A percentile compares a stretch with the other conserved stretches of the same genome.
Evolutionary conservation across 2,113 vertebrate species (phyloP).

Genomic region (Polypterus senegalus): DNA sequence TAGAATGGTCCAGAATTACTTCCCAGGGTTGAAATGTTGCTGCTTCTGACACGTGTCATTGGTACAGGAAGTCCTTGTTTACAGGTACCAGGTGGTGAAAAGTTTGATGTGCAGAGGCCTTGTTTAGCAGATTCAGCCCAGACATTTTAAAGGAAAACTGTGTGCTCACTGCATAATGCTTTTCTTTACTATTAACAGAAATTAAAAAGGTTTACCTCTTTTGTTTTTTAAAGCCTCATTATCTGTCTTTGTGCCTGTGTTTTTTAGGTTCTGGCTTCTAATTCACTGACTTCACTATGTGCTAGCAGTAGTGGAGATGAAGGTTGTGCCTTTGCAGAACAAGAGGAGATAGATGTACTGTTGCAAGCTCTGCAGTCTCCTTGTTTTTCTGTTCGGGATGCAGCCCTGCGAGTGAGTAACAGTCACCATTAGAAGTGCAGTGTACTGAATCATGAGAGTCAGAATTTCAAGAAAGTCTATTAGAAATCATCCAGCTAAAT

Average conservation of each 20-base stretch:
- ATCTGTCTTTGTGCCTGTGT: constrained; percentile 1
- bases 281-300: constrained; percentile 70
- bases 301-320: constrained; percentile 69
- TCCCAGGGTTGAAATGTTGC: constrained; percentile 80
- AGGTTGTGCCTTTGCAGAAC: constrained; percentile 81
- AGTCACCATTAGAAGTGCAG: no score
- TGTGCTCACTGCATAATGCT: no score
- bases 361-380: constrained; percentile 73
- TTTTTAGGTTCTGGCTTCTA: constrained; percentile 74
- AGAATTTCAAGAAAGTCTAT: no score
- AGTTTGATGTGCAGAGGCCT: no score
- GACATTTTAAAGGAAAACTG: no score
- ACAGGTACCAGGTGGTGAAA: constrained; percentile 52
- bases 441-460: no score
- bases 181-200: no score
- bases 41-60: constrained; percentile 71
- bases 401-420: constrained; percentile 72
- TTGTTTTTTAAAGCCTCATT: not conserved
- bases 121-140: no score
- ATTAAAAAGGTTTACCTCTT: not conserved
- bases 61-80: constrained; percentile 69
- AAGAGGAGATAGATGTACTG: constrained; percentile 79
- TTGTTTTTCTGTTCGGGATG: constrained; percentile 80
- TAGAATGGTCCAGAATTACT: constrained; percentile 88
- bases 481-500: no score